Base-by-base conservation (phyloP, 2,888 invertebrate genomes). In the Anarsia innoxiella region DNA sequence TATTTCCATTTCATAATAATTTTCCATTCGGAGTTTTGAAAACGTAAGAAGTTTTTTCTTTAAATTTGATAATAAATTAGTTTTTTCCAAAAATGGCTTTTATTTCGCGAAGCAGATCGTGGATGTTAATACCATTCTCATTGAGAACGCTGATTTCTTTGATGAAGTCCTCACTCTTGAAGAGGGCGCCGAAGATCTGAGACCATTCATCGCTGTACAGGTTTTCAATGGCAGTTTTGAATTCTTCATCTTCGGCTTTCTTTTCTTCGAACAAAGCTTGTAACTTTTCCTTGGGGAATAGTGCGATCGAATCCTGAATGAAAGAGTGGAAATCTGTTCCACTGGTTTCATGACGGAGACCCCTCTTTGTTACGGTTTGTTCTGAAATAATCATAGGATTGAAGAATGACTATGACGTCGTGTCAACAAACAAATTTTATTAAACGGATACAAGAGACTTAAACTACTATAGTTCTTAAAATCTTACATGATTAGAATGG, bases 201-300 rank as follows among this genome's bases (percentile, higher is more conserved):
- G 53, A 36, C 70, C 72, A 82, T 39, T 78, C 78, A 0, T 70
- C 70, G 13, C 69, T 64, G 4, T 60, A 29, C 1, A 82, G 55
- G 40, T 73, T 73, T 9, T 67, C 65, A 31, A 82, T 64, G 6
- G 79, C 69, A 0, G 44, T 50, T 28, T 44, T 65, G 54, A 82
- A 82, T 4, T 52, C 64, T 3, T 61, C 70, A 5, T 78, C 72
- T 25, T 67, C 70, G 2, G 57, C 56, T 19, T 69, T 51, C 44
- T 82, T 82, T 38, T 76, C 44, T 1, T 78, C 59, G 42, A 53
- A 79, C 6, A 82, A 68, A 0, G 66, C 74, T 0, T 56, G 45
- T 4, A 82, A 47, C 30, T 72, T 66, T 0, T 54, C 63, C 37
- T 71, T 66, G 3, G 78, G 78, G 54, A 76, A 66, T 1, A 36